These are phyloP conservation scores for Melanostoma scalare DNA, from an alignment of 2,888 invertebrate genomes.

Conservation along the genomic window DNA sequence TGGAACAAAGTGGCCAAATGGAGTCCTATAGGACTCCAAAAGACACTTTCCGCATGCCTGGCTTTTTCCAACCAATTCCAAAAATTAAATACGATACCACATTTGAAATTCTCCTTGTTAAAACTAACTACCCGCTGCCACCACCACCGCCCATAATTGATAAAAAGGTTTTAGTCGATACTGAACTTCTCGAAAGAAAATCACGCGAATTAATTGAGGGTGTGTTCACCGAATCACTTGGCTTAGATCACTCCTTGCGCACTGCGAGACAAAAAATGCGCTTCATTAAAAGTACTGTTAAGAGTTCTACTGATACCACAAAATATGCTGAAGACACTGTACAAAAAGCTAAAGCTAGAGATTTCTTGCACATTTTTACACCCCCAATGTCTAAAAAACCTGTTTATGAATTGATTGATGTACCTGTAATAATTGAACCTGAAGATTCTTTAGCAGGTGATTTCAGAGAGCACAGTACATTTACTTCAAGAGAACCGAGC, in stretches of 20 bases:
- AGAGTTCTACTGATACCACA: conserved; percentile 80
- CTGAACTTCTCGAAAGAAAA: conserved; percentile 81
- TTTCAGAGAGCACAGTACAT: conserved; percentile 78
- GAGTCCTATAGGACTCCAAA: conserved; percentile 79
- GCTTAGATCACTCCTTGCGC: conserved; percentile 80
- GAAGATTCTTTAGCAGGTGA: conserved; percentile 79
- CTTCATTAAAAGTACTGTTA: conserved; percentile 80
- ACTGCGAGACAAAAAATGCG: conserved; percentile 82
- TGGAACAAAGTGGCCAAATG: conserved; percentile 19
- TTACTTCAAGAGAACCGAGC: conserved; percentile 78
- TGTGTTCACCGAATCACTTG: conserved; percentile 77
- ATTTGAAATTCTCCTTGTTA: conserved; percentile 81
- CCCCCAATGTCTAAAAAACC: conserved; percentile 80
- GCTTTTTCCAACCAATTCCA: conserved; percentile 82
- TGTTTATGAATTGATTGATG: conserved; percentile 81
- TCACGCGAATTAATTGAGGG: conserved; percentile 81
- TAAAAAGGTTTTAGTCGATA: conserved; percentile 80
- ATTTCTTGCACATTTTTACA: conserved; percentile 81
- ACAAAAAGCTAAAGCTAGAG: conserved; percentile 81
- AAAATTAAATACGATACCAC: conserved; percentile 81
- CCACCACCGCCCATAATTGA: conserved; percentile 79
- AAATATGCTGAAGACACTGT: conserved; percentile 82
- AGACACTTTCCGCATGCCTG: conserved; percentile 80
- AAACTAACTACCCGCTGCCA: conserved; percentile 79
- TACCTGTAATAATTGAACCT: conserved; percentile 75